Base-by-base conservation (phyloP, 2,888 invertebrate genomes). In the Polymixis flavicincta region DNA sequence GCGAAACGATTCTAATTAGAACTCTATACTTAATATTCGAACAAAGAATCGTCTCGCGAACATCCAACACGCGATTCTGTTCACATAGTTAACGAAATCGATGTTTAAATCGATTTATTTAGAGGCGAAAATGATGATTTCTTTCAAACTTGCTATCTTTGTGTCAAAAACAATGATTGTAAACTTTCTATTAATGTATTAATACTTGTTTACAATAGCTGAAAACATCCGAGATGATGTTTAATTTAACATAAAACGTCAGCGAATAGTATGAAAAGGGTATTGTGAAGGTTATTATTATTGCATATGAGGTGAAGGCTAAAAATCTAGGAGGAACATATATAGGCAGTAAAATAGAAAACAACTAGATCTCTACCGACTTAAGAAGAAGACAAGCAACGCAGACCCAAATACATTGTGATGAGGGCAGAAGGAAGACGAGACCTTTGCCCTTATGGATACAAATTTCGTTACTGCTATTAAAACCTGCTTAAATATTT, bases 1-100 rank as follows among this genome's bases (percentile, higher is more conserved):
- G 90, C 88, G 76, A 88, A 88, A 88, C 87, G 81, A 78, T 82
- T 78, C 85, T 89, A 92, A 92, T 92, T 92, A 89, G 87, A 85
- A 80, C 78, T 82, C 42, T 81, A 87, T 86, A 87, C 83, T 86
- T 86, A 89, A 88, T 83, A 76, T 74, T 78, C 70, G 85, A 92
- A 91, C 90, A 89, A 91, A 90, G 88, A 89, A 84, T 78, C 78
- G 77, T 71, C 78, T 87, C 83, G 86, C 76, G 82, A 87, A 88
- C 83, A 89, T 89, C 88, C 87, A 82, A 85, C 87, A 93, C 92
- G 93, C 93, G 89, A 93, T 90, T 76, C 77, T 37, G 87, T 91
- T 93, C 92, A 84, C 93, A 91, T 89, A 80, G 87, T 85, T 88
- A 85, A 78, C 82, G 37, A 90, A 88, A 89, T 85, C 74, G 76